Evolutionary conservation across 2,797 vertebrate genomes (phyloP).

Genomic region (Dipus sagitta): DNA sequence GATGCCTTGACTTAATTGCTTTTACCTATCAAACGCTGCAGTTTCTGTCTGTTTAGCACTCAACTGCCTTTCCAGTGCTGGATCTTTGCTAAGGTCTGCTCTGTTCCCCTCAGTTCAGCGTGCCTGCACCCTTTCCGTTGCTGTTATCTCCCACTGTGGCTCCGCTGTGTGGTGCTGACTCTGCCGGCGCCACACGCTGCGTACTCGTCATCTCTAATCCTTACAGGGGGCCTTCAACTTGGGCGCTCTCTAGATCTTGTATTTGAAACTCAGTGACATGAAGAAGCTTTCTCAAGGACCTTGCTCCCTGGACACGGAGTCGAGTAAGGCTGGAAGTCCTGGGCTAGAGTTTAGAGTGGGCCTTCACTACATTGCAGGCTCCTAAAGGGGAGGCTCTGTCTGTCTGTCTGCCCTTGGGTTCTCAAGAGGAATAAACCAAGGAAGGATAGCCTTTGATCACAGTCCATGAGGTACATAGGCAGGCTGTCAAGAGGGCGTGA

Average conservation of each 20-base stretch:
- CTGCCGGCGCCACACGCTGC: background rate
- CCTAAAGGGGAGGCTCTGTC: background rate
- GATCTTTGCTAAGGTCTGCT: background rate
- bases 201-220: background rate
- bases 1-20: background rate
- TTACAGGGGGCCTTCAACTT: background rate
- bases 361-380: background rate
- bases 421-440: slow-evolving; percentile 22
- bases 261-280: background rate
- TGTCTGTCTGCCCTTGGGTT: background rate
- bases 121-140: background rate
- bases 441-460: background rate
- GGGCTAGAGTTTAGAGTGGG: background rate
- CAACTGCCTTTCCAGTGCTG: background rate
- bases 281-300: background rate
- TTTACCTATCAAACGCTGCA: background rate
- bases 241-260: background rate
- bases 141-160: background rate
- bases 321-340: background rate
- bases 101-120: background rate
- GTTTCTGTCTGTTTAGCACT: background rate
- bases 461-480: slow-evolving; percentile 42
- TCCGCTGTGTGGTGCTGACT: background rate
- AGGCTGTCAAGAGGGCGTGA: background rate
- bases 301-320: background rate